Base-by-base conservation (phyloP, 2,113 vertebrate genomes). In the Andinoacara biseriatus region DNA sequence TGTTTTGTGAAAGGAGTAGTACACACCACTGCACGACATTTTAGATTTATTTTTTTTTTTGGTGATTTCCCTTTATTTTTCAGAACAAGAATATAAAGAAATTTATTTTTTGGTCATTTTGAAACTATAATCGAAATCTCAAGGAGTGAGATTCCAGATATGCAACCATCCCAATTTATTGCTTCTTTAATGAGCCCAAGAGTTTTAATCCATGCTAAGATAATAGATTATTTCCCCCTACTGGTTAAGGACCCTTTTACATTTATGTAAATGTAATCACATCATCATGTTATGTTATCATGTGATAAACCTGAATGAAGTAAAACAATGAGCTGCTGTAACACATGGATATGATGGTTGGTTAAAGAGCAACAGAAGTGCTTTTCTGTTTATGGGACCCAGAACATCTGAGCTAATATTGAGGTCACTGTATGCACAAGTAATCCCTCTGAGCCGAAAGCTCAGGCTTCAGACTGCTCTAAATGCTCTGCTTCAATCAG, bases 401-500 rank as follows among this genome's bases (percentile, higher is more conserved):
- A 72, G 43, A 72, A 72, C 46, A 72, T 72, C 46, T 72, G 67
- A 72, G 26, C 67, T 72, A 72, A 72, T 54, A 72, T 72, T 54
- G 67, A 72, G 67, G 46, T 72, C 67, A 54, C 46, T 72, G 46
- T 72, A 72, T 72, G 67, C 10, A 10, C 67, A 72, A 72, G 46
- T 72, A 72, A 72, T 54, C 46, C 67, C 46, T 72, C 20, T 54
- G 67, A 54, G 46, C 26, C 18, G 31, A 49, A 72, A 72, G 46
- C 46, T 54, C 26, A 72, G 46, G 26, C 67, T 54, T n/a, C 67
- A 72, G 67, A 9, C 46, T 72, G 10, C 24, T 54, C 43, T 31
- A 54, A 54, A 54, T 31, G 46, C 46, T 49, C 31, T 52, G 43
- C 17, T 54, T 72, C 26, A 72, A 40, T 20, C 65, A 54, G 26